Base-by-base conservation (phyloP, 2,888 invertebrate genomes). In the Rhodophaea formosa region DNA sequence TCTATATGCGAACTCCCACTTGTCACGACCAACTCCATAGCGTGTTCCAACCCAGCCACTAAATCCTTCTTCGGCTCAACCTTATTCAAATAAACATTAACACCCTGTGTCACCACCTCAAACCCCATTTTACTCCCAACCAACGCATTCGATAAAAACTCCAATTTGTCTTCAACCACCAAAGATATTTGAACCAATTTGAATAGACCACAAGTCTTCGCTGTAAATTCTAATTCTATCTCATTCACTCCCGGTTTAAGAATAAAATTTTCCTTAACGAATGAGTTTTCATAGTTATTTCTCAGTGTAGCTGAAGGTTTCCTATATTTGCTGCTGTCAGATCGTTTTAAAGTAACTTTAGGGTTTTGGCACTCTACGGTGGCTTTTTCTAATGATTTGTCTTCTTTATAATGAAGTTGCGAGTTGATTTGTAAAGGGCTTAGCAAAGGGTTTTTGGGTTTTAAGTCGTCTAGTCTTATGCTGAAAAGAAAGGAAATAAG, bases 21-120 rank as follows among this genome's bases (percentile, higher is more conserved):
- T 0, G 94, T 93, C 14, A 97, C 93, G 45, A 94, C 93, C 56
- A 97, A 75, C 67, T 94, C 93, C 87, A 97, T 94, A 16, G 93
- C 92, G 80, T 97, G 97, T 67, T 95, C 94, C 63, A 97, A 92
- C 0, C 97, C 97, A 0, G 97, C 96, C 7, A 97, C 92, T 49
- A 97, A 87, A 69, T 96, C 95, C 63, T 95, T 94, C 81, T 88
- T 93, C 72, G 82, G 93, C 60, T 81, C 90, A 44, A 82, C 91
- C 65, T 86, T 93, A 82, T 92, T 92, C 65, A 92, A 74, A 66
- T 80, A 90, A 14, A 92, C 90, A 59, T 82, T 88, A 0, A 91
- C 80, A 1, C 91, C 91, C 60, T 91, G 88, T 0, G 92, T 93
- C 0, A 92, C 91, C 30, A 94, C 93, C 66, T 93, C 92, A 59